Percentiles rank a stretch among this genome's conserved stretches.
phyloP scores from a whole-genome alignment of 2,797 vertebrate genomes.

The Aplochiton taeniatus region DNA sequence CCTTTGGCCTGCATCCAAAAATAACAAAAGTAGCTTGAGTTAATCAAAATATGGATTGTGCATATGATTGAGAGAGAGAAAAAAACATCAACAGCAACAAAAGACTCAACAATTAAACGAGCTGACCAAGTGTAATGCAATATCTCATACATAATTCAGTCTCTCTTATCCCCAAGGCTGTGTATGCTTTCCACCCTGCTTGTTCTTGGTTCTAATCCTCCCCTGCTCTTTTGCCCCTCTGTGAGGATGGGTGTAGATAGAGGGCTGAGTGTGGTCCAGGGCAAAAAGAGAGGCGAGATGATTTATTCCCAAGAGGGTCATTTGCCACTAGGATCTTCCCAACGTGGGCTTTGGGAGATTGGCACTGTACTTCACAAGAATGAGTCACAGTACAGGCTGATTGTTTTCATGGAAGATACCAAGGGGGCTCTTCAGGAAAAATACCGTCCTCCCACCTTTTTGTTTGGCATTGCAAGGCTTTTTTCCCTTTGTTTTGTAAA shows the following conservation, averaged over 20 bases:
- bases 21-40: too few relatives aligned
- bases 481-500: too few relatives aligned
- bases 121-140: too few relatives aligned
- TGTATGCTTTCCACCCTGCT: not conserved
- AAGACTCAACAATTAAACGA: too few relatives aligned
- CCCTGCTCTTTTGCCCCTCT: not conserved
- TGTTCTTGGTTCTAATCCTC: not conserved
- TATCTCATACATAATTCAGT: too few relatives aligned
- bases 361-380: conserved; percentile 46
- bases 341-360: conserved; percentile 12
- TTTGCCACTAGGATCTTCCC: conserved; percentile 32
- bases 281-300: conserved; percentile 38
- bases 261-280: conserved; percentile 24
- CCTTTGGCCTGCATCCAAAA: too few relatives aligned
- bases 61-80: too few relatives aligned
- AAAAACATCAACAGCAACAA: too few relatives aligned
- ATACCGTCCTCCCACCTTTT: too few relatives aligned
- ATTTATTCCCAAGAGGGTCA: conserved; percentile 54
- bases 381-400: conserved; percentile 48
- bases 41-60: too few relatives aligned
- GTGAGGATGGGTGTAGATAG: conserved; percentile 42
- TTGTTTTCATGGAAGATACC: conserved; percentile 55
- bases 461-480: too few relatives aligned
- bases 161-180: not conserved
- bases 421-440: conserved; percentile 40